phyloP scores from a whole-genome alignment of 2,888 invertebrate species.

The Deilephila porcellus region DNA sequence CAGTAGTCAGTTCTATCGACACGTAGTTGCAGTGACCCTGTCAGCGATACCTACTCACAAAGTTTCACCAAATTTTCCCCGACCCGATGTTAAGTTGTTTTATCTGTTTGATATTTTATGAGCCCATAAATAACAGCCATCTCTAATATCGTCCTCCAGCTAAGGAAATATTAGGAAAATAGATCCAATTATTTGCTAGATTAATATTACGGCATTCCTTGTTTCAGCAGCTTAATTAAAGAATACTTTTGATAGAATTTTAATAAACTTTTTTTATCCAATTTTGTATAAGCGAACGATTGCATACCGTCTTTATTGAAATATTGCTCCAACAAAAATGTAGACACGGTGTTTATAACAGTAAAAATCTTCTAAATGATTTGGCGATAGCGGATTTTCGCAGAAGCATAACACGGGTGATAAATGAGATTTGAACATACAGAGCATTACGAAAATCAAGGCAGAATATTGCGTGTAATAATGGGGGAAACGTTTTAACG shows the following conservation, averaged over 20 bases:
- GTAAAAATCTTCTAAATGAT: neutral
- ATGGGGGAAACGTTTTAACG: neutral
- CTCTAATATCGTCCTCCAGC: neutral
- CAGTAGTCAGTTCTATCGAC: neutral
- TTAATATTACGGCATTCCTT: neutral
- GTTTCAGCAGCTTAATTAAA: slow-evolving; percentile 12
- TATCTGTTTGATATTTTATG: neutral
- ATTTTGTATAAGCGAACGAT: neutral
- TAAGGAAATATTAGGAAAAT: neutral
- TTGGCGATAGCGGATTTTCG: neutral
- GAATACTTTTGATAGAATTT: slow-evolving; percentile 13
- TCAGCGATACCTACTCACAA: neutral
- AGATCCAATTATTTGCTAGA: neutral
- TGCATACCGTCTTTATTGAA: neutral
- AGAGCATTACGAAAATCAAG: neutral
- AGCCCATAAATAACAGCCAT: neutral
- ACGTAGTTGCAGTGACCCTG: neutral
- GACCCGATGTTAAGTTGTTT: neutral
- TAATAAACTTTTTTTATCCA: neutral
- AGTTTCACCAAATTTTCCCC: neutral
- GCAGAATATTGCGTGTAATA: neutral
- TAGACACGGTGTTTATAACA: neutral
- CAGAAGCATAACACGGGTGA: slow-evolving; percentile 2
- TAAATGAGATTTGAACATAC: slow-evolving; percentile 2
- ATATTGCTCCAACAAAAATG: neutral